Conservation (phyloP, 35 echinoderm and acorn worm genomes). For the Diadema setosum region DNA sequence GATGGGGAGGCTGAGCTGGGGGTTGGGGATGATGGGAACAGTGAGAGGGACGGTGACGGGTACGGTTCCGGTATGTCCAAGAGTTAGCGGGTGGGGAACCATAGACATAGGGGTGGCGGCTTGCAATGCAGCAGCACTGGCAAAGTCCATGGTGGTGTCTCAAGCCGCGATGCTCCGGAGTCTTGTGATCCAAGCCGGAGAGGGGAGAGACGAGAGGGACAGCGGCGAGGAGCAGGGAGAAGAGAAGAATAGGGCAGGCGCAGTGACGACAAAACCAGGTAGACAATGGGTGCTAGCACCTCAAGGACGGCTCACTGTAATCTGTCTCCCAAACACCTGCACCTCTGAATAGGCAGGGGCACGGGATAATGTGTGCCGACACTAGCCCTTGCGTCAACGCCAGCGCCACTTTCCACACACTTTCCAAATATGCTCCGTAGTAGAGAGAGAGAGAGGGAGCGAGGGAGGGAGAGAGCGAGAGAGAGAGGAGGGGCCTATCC, state of each 20-base stretch:
- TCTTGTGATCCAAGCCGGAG: not conserved
- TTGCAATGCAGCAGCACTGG: not conserved
- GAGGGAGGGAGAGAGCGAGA: too few relatives aligned
- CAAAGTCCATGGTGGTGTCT: constrained; percentile 4
- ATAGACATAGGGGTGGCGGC: not conserved
- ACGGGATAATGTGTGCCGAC: not conserved
- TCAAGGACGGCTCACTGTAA: not conserved
- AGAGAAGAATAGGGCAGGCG: constrained; percentile 1
- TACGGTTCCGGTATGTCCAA: not conserved
- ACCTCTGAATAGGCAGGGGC: not conserved
- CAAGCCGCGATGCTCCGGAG: not conserved
- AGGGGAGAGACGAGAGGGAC: not conserved
- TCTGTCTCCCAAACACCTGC: constrained; percentile 7
- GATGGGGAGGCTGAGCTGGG: not conserved
- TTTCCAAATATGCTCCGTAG: not conserved
- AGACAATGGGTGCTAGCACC: not conserved
- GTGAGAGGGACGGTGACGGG: not conserved
- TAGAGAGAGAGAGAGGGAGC: too few relatives aligned
- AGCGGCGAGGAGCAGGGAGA: not conserved
- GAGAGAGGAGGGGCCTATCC: not conserved
- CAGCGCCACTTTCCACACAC: not conserved
- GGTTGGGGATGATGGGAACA: not conserved
- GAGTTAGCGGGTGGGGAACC: not conserved
- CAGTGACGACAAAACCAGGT: not conserved
- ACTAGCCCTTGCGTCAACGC: not conserved